These are phyloP conservation scores for Holacanthus passer DNA, from an alignment of 2,113 vertebrate species.

Conservation along the genomic window DNA sequence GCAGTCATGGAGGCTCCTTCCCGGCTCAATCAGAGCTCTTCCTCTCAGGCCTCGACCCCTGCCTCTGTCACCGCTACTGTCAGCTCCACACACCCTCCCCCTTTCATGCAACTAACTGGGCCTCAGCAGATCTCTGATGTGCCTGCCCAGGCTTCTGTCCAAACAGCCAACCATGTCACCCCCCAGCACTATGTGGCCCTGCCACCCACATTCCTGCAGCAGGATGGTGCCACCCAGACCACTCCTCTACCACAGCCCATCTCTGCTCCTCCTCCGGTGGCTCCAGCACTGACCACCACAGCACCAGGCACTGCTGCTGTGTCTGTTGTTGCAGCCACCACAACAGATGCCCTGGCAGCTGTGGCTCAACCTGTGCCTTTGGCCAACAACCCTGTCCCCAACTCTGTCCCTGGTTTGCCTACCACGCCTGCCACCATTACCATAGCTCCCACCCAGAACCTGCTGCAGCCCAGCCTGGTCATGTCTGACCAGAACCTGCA, in stretches of 20 bases:
- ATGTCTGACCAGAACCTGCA: conserved; percentile 98
- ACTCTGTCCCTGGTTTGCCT: conserved; percentile 84
- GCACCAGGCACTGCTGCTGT: conserved; percentile 82
- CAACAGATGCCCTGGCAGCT: conserved; percentile 85
- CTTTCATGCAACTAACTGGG: conserved; percentile 84
- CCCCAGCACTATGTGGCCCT: conserved; percentile 86
- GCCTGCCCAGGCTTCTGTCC: conserved; percentile 86
- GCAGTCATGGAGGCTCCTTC: conserved; percentile 83
- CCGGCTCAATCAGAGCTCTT: conserved; percentile 80
- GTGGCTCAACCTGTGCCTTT: conserved; percentile 91
- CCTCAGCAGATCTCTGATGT: conserved; percentile 89
- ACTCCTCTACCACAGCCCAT: conserved; percentile 82
- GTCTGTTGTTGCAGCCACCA: conserved; percentile 81
- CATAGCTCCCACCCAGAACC: conserved; percentile 81
- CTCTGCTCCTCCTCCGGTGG: conserved; percentile 65
- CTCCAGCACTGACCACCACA: conserved; percentile 75
- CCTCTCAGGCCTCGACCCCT: conserved; percentile 74
- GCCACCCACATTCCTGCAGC: conserved; percentile 88
- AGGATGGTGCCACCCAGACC: conserved; percentile 78
- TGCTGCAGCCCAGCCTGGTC: conserved; percentile 93
- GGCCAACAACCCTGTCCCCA: conserved; percentile 84
- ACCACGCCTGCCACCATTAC: conserved; percentile 88
- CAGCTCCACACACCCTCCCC: conserved; percentile 80
- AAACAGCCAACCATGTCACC: conserved; percentile 72
- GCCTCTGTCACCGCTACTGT: conserved; percentile 81